phyloP scores from a whole-genome alignment of 1,140 invertebrate species.

The Magallana gigas region DNA sequence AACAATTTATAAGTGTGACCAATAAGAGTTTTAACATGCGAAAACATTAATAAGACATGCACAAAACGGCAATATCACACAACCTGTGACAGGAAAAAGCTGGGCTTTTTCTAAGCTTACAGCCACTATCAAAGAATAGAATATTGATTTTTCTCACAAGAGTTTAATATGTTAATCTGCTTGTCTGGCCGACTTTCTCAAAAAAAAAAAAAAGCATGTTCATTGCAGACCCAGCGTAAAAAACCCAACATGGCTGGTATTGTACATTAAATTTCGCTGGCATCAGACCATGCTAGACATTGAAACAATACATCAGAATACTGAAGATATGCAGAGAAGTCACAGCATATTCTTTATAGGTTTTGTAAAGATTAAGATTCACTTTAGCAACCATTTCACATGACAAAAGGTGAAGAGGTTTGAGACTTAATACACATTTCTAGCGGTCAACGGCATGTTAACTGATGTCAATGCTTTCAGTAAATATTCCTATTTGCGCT shows the following conservation, averaged over 20 bases:
- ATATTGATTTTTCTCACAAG: conserved; percentile 32
- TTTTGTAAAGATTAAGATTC: background rate
- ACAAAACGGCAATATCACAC: background rate
- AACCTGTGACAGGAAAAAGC: conserved; percentile 2
- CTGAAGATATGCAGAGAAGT: background rate
- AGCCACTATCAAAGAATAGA: conserved; percentile 5
- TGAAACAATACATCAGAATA: background rate
- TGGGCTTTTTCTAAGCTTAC: background rate
- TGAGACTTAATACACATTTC: background rate
- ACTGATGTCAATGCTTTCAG: background rate
- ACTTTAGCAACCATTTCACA: background rate
- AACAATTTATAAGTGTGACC: background rate
- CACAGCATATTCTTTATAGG: background rate
- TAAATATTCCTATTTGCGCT: background rate
- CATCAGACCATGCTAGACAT: background rate
- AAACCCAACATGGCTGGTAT: background rate
- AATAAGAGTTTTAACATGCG: background rate
- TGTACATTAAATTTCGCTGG: background rate
- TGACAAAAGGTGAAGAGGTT: conserved; percentile 25
- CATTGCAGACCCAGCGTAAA: background rate
- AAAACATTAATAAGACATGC: conserved; percentile 5
- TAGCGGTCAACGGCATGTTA: conserved; percentile 17
- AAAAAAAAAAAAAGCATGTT: background rate
- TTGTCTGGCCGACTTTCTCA: background rate
- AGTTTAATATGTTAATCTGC: conserved; percentile 36